Evolutionary conservation across 1,140 invertebrate species (phyloP).

Genomic region (Watersipora subatra): DNA sequence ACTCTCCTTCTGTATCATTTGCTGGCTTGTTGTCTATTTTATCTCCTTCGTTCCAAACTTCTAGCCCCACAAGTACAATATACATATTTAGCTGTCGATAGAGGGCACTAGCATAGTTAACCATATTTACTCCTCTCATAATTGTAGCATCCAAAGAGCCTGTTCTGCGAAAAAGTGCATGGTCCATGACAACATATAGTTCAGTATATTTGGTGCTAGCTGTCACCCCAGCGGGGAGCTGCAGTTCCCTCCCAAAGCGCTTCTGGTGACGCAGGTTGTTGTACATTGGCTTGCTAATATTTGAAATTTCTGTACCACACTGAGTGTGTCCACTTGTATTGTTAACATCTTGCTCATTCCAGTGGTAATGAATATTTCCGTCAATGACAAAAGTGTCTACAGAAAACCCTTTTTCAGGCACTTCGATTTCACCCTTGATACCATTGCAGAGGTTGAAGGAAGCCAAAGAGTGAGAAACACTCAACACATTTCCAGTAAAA

Average conservation of each 20-base stretch:
- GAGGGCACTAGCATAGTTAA: constrained; percentile 38
- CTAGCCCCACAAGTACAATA: constrained; percentile 84
- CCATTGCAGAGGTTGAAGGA: not conserved
- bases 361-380: not conserved
- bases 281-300: not conserved
- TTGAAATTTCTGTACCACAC: not conserved
- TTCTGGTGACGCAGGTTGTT: too few relatives aligned
- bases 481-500: not conserved
- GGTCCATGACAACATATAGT: not conserved
- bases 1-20: constrained; percentile 13
- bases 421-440: not conserved
- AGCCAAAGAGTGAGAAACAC: not conserved
- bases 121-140: not conserved
- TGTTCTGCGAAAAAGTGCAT: not conserved
- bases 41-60: constrained; percentile 76
- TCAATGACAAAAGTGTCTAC: not conserved
- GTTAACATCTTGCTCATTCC: not conserved
- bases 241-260: not conserved
- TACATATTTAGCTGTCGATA: constrained; percentile 86
- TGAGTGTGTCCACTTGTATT: not conserved
- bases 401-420: not conserved
- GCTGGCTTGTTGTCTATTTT: constrained; percentile 65
- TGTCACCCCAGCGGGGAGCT: not conserved
- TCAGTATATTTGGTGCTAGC: not conserved
- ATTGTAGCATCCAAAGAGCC: not conserved